Evolutionary conservation across 2,113 vertebrate genomes (phyloP), one percentile per base, ranked within the genome.

Genomic region (Peromyscus leucopus): DNA sequence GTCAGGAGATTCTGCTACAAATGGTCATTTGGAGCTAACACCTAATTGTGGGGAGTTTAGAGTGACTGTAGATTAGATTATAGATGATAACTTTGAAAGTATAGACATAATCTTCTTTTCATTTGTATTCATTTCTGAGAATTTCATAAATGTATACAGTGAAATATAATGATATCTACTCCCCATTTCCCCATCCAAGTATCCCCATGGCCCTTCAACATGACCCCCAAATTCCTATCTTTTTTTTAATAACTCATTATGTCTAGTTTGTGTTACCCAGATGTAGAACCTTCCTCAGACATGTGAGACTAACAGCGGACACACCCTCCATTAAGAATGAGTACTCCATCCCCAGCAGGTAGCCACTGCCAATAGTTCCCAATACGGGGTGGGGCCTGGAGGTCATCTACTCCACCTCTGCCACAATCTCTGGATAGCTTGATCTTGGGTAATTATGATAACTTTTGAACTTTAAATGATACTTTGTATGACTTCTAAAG

Each of bases 1-100:
- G 63, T n/a, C 48, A 92, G 33, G 24, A 86, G 24, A 87, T 8
- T 21, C 26, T 94, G 90, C 42, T 88, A 51, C 36, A 82, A 94
- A 55, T 85, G 46, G 51, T 12, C n/a, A 2, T 21, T 78, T 89
- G 33, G 3, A 13, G 72, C 80, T 10, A 88, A 96, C 97, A 80
- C 95, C 78, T 12, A 46, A 94, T 78, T 91, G 90, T 28, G 91
- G 57, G 92, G 55, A 74, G 11, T 46, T 83, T 90, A 90, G 84
- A 89, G 82, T 63, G 9, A 2, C 87, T 89, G 9, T 79, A 63
- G 78, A 79, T 76, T 59, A 74, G 42, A 89, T 21, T 92, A n/a
- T 55, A 36, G 19, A 76, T 42, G 16, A 0, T 89, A 86, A 94
- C 69, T 94, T 74, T 89, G 33, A 31, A 87, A 48, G 61, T 7